Conservation (phyloP, 2,888 invertebrate species). For the Ametastegia equiseti region DNA sequence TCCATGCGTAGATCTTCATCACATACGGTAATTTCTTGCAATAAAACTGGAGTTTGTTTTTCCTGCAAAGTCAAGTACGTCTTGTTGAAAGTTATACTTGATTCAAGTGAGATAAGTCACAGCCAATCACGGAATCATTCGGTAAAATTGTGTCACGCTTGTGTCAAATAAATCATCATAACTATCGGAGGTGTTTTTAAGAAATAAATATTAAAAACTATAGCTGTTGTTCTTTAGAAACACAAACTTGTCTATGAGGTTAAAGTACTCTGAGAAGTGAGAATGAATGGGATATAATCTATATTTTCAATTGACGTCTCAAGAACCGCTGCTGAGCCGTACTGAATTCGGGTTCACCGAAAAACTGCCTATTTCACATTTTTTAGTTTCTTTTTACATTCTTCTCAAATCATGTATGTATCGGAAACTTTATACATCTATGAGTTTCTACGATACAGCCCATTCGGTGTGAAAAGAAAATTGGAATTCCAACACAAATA, state of each 20-base stretch:
- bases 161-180: neutral
- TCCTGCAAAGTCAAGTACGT: neutral
- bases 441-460: no score
- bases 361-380: neutral
- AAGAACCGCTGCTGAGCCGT: no score
- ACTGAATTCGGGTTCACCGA: no score
- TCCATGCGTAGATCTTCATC: conserved; percentile 10
- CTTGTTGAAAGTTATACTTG: neutral
- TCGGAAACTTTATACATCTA: no score
- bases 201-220: neutral
- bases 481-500: no score
- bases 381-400: no score
- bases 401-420: no score
- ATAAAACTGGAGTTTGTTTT: neutral
- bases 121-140: neutral
- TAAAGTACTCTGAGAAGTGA: no score
- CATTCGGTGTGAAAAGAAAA: no score
- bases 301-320: no score
- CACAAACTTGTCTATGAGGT: neutral
- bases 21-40: conserved; percentile 20
- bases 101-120: neutral
- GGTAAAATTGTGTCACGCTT: neutral
- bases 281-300: neutral
- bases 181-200: neutral
- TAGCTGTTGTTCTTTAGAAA: neutral